Evolutionary conservation across 2,113 vertebrate genomes (phyloP).

Genomic region (Melanerpes aurifrons): DNA sequence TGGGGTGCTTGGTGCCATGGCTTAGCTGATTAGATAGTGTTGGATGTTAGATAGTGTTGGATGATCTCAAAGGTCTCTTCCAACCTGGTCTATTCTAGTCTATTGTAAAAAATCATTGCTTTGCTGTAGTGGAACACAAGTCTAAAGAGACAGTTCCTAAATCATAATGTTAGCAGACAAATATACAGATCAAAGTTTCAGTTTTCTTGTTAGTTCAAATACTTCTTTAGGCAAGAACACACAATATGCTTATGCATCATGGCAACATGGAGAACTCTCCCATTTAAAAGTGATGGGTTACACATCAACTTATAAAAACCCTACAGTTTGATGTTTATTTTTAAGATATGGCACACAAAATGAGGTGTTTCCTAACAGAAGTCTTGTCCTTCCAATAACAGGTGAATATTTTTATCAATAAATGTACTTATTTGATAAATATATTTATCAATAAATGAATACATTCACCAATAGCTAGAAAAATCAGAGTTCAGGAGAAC

Average conservation of each 20-base stretch:
- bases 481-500: background rate
- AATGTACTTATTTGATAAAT: too few species aligned
- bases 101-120: background rate
- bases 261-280: background rate
- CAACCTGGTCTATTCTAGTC: too few species aligned
- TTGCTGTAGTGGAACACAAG: background rate
- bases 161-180: background rate
- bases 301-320: background rate
- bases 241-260: background rate
- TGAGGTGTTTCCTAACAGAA: background rate
- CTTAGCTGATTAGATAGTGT: too few species aligned
- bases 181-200: background rate
- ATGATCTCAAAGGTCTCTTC: too few species aligned
- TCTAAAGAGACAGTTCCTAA: slow-evolving; percentile 1
- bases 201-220: background rate
- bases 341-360: background rate
- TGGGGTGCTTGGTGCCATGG: too few species aligned
- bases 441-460: background rate
- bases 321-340: background rate
- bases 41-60: too few species aligned
- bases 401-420: too few species aligned
- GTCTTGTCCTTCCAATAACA: background rate
- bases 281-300: background rate
- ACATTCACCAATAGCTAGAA: background rate
- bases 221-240: background rate